Evolutionary conservation across 2,113 vertebrate species (phyloP), one percentile per base, ranked within the genome.

Genomic region (Castor canadensis): DNA sequence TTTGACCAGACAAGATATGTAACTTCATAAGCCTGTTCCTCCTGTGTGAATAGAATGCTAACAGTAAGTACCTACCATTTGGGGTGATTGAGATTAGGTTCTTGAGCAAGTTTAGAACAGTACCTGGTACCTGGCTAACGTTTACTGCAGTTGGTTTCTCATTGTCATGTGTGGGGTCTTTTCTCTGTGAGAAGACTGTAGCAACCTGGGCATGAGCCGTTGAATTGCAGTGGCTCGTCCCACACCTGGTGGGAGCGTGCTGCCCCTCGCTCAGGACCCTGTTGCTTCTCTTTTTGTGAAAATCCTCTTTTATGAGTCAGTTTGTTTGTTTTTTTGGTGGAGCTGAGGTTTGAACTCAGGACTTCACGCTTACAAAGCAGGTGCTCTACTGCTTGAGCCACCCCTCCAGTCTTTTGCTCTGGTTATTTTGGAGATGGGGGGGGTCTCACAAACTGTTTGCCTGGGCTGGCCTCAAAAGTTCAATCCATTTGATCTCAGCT

Each of bases 181-280:
- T 69, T 89, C 43, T 84, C 75, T 89, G 40, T 76, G 67, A 94
- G 64, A 93, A 93, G 67, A 38, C 45, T 9, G 30, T 66, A 85
- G 58, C 54, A 93, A 71, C 28, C 45, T 30, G 24, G 11, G 11
- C 43, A 82, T 12, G 89, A 75, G 58, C 95, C 56, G 73, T 47
- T 77, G 69, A 91, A 32, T 8, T 93, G 20, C 9, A 17, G 26
- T 28, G 43, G 66, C 12, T 20, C 35, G 35, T 8, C 52, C 52
- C 82, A 32, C 16, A 38, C 15, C 3, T 19, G 62, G 47, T 32
- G 66, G n/a, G n/a, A 43, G 28, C 52, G 45, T 75, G 62, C n/a
- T 40, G 12, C 30, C 72, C 26, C 54, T 35, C 28, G 62, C 80
- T 71, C 62, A n/a, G 64, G 69, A 77, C 28, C 3, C 17, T 64